Evolutionary conservation across 2,888 invertebrate species (phyloP).

Genomic region (Drosophila birchii): DNA sequence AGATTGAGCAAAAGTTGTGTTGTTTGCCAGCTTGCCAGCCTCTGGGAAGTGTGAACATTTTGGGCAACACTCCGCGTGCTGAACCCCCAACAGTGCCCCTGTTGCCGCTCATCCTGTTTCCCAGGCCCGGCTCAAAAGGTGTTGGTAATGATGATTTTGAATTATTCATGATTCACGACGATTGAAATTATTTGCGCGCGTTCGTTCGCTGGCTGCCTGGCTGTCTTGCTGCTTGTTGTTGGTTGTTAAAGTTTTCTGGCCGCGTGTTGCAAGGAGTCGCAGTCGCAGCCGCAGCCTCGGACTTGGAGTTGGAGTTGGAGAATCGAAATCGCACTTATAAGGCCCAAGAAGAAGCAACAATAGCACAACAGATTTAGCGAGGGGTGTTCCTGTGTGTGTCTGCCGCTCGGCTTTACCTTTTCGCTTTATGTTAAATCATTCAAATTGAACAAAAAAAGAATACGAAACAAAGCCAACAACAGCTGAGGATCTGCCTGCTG

Average conservation of each 20-base stretch:
- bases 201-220: slow-evolving; percentile 17
- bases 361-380: slow-evolving; percentile 27
- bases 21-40: slow-evolving; percentile 54
- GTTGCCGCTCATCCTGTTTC: slow-evolving; percentile 30
- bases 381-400: slow-evolving; percentile 38
- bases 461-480: slow-evolving; percentile 59
- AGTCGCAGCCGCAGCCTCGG: not conserved
- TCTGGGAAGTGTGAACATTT: slow-evolving; percentile 78
- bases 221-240: slow-evolving; percentile 45
- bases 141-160: slow-evolving; percentile 80
- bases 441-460: slow-evolving; percentile 70
- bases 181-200: slow-evolving; percentile 80
- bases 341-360: slow-evolving; percentile 36
- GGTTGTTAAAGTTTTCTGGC: slow-evolving; percentile 70
- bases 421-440: slow-evolving; percentile 79
- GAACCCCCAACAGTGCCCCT: slow-evolving; percentile 12
- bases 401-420: slow-evolving; percentile 57
- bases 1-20: slow-evolving; percentile 76
- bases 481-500: slow-evolving; percentile 61
- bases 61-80: slow-evolving; percentile 70
- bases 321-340: slow-evolving; percentile 43
- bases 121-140: slow-evolving; percentile 69
- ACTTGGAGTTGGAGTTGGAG: slow-evolving; percentile 1
- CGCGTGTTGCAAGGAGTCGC: slow-evolving; percentile 45
- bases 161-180: slow-evolving; percentile 80